Conservation (phyloP, 2,113 vertebrate genomes). For the Pygoscelis adeliae region DNA sequence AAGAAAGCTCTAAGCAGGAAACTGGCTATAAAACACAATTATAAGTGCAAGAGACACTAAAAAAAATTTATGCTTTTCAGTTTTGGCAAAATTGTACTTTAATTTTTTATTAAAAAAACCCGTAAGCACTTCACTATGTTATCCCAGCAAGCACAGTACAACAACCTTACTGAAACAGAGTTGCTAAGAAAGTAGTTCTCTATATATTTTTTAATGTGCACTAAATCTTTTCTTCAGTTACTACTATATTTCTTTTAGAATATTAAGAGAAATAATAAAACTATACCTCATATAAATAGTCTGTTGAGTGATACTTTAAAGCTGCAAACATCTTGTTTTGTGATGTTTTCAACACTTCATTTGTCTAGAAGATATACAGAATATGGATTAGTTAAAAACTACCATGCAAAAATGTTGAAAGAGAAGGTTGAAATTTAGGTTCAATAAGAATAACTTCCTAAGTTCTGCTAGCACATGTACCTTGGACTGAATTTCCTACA, state of each 20-base stretch:
- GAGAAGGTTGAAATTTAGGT: background rate
- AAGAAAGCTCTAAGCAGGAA: background rate
- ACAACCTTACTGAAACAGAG: background rate
- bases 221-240: background rate
- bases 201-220: background rate
- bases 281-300: constrained; percentile 81
- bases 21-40: background rate
- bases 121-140: background rate
- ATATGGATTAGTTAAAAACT: background rate
- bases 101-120: background rate
- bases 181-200: background rate
- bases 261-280: background rate
- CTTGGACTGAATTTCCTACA: background rate
- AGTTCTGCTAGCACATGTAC: background rate
- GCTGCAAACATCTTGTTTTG: constrained; percentile 71
- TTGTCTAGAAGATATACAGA: constrained; percentile 44
- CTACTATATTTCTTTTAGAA: background rate
- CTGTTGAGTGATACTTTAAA: constrained; percentile 74
- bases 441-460: background rate
- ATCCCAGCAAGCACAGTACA: background rate
- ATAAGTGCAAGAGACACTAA: background rate
- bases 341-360: background rate
- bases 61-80: accelerated
- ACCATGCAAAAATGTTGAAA: background rate
- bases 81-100: background rate